Base-by-base conservation (phyloP, 1,140 invertebrate genomes). In the Bombyx mori region DNA sequence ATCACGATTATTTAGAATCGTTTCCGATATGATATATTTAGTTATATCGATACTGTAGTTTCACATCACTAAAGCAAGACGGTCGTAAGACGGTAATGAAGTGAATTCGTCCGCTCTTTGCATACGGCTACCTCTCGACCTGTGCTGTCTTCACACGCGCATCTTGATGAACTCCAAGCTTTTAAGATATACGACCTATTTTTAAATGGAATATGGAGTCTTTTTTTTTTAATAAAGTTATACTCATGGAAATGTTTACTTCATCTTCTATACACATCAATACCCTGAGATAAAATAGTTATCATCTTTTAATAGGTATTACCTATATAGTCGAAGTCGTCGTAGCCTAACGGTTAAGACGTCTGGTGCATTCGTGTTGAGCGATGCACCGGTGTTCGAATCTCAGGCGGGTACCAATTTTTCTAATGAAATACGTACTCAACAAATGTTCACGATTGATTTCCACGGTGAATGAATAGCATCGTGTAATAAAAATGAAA, bases 31-130 rank as follows among this genome's bases (percentile, higher is more conserved):
- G 4, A 35, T 35, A 1, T 35, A 1, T 35, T 35, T 35, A 35
- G 26, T 35, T 35, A 35, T 35, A 35, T 35, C 26, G 26, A 51
- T 10, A 35, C 22, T 51, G 42, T 35, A 51, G 9, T 58, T 43
- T 65, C 62, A 54, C 55, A 66, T 63, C 77, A 63, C 76, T 83
- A 78, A 49, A 26, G 52, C 57, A 73, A 75, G 73, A 56, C 69
- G 65, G 60, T 66, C 56, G 71, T 74, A 81, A 77, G 77, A 82
- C 81, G 68, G 76, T 84, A 84, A 82, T 84, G 77, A 84, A 80
- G 71, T 79, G 79, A 71, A 78, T 75, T 73, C 65, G 49, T 63
- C 61, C 65, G 63, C 71, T 75, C 76, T 80, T 77, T 79, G 76
- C 80, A 61, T 68, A 58, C 61, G 59, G 61, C 66, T 69, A 66